Percentiles rank a stretch among this genome's conserved stretches.
Conservation (phyloP, 2,888 invertebrate species). For the Bellardia pandia region DNA sequence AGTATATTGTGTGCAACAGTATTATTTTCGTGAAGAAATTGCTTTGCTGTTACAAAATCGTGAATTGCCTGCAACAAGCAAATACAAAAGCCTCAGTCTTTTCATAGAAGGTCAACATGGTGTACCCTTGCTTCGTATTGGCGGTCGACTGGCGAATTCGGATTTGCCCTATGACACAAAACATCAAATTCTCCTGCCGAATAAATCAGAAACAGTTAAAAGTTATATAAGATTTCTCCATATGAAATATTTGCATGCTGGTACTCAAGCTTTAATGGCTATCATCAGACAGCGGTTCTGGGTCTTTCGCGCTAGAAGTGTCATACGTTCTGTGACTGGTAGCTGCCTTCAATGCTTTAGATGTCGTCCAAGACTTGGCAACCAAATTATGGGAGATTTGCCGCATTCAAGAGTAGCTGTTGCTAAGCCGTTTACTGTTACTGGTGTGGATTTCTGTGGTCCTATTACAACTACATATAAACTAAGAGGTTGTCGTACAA, state of each 20-base stretch:
- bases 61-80: conserved; percentile 6
- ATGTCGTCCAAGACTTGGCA: conserved; percentile 56
- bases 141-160: conserved; percentile 44
- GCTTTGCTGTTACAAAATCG: conserved; percentile 5
- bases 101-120: conserved; percentile 41
- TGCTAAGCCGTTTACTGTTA: conserved; percentile 55
- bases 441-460: conserved; percentile 63
- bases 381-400: conserved; percentile 65
- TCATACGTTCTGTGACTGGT: conserved; percentile 18
- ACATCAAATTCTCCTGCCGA: conserved; percentile 44
- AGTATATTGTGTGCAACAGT: conserved; percentile 51
- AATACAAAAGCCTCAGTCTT: conserved; percentile 34
- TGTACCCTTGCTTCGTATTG: conserved; percentile 50
- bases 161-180: conserved; percentile 50
- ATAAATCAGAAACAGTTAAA: not conserved
- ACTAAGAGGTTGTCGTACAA: conserved; percentile 29
- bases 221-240: conserved; percentile 33
- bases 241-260: conserved; percentile 43
- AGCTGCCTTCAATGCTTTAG: conserved; percentile 56
- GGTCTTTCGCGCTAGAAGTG: conserved; percentile 57
- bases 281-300: conserved; percentile 63
- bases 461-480: conserved; percentile 42
- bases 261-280: conserved; percentile 56
- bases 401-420: conserved; percentile 56
- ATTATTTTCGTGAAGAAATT: not conserved